Conservation (phyloP, 2,888 invertebrate species). For the Prosopocoilus inquinatus region DNA sequence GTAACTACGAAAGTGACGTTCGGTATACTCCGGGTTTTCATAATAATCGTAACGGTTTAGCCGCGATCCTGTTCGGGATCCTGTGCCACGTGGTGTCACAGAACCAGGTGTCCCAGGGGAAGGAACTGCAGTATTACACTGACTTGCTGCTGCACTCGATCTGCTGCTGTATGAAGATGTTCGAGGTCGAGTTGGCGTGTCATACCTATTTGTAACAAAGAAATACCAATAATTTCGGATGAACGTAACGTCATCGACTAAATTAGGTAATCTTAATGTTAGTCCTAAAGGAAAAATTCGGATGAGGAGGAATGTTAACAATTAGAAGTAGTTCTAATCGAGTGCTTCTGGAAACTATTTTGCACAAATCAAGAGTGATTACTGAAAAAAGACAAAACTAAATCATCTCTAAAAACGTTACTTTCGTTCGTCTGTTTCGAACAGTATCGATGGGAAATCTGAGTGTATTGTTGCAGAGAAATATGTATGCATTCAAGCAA, state of each 20-base stretch:
- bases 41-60: slow-evolving; percentile 44
- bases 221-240: slow-evolving; percentile 3
- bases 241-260: too few relatives aligned
- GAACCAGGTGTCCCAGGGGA: slow-evolving; percentile 55
- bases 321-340: too few relatives aligned
- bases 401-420: too few relatives aligned
- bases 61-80: slow-evolving; percentile 47
- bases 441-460: too few relatives aligned
- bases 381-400: too few relatives aligned
- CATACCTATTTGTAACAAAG: slow-evolving; percentile 51
- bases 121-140: slow-evolving; percentile 51
- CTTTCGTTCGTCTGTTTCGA: too few relatives aligned
- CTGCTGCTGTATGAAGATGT: slow-evolving; percentile 57
- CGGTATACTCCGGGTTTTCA: slow-evolving; percentile 51
- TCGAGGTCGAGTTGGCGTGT: slow-evolving; percentile 58
- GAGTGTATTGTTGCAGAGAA: too few relatives aligned
- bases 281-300: neutral
- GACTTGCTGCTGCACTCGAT: slow-evolving; percentile 49
- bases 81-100: slow-evolving; percentile 48
- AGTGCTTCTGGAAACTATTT: too few relatives aligned
- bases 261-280: too few relatives aligned
- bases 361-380: too few relatives aligned
- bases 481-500: too few relatives aligned
- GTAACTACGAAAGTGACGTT: slow-evolving; percentile 61
- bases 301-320: too few relatives aligned